phyloP scores from a whole-genome alignment of 2,888 invertebrate species.

The Drosophila limbata region DNA sequence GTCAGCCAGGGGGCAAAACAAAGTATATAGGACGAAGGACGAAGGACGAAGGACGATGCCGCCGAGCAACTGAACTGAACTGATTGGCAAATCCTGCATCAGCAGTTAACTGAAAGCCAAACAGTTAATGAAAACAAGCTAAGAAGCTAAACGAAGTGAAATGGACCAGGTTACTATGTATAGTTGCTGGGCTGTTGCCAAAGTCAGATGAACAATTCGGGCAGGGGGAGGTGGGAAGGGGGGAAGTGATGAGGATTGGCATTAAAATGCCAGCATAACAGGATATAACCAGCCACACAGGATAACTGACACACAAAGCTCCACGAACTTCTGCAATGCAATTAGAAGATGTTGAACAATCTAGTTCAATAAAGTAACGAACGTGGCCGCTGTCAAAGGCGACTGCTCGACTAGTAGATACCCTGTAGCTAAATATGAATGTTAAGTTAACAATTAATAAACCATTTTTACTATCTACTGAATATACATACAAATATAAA shows the following conservation, averaged over 20 bases:
- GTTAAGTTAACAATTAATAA: too few species aligned
- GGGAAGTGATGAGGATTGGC: background rate
- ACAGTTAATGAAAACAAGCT: constrained; percentile 58
- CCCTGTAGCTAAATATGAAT: background rate
- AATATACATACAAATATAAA: too few species aligned
- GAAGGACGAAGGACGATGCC: constrained; percentile 2
- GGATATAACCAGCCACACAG: constrained; percentile 42
- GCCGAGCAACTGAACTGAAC: constrained; percentile 57
- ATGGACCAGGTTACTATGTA: constrained; percentile 2
- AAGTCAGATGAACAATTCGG: too few species aligned
- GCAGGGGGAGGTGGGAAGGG: background rate
- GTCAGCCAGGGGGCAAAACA: constrained; percentile 16
- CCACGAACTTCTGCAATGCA: constrained; percentile 46
- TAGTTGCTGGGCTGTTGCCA: background rate
- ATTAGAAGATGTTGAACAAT: constrained; percentile 42
- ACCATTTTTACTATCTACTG: too few species aligned
- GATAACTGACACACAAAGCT: constrained; percentile 48
- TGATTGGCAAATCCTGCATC: constrained; percentile 77
- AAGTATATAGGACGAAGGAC: background rate
- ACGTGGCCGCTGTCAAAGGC: background rate
- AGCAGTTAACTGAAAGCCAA: constrained; percentile 73
- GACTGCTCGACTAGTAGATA: background rate
- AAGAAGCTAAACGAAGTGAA: constrained; percentile 26
- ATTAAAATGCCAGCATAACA: constrained; percentile 56
- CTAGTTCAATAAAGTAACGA: constrained; percentile 27